Conservation (phyloP, 2,888 invertebrate species). For the Synanthedon andrenaeformis region DNA sequence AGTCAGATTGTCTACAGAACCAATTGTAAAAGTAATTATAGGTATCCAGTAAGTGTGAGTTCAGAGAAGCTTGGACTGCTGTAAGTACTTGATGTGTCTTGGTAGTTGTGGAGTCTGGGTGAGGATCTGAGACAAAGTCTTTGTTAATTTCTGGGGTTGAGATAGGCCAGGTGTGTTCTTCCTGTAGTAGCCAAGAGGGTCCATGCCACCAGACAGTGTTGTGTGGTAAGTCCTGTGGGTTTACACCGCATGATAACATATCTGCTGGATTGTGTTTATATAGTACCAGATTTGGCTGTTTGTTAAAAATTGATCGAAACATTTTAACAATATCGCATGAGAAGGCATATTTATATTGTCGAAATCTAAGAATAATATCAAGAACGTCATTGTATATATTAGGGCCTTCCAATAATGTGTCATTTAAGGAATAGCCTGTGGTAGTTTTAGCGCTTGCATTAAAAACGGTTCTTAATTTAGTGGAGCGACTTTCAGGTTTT, state of each 20-base stretch:
- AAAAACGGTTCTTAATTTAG: not conserved
- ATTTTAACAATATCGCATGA: slow-evolving; percentile 6
- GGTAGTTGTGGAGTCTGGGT: not conserved
- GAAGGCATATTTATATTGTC: slow-evolving; percentile 8
- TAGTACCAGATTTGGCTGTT: slow-evolving; percentile 1
- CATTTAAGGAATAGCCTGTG: slow-evolving; percentile 8
- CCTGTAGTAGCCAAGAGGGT: not conserved
- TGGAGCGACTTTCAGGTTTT: slow-evolving; percentile 4
- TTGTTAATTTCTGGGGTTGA: not conserved
- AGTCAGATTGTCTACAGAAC: not conserved
- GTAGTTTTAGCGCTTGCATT: slow-evolving; percentile 6
- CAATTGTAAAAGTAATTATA: not conserved
- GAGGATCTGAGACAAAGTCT: not conserved
- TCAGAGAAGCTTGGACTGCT: no score
- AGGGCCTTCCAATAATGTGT: slow-evolving; percentile 10
- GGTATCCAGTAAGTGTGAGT: not conserved
- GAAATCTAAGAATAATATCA: slow-evolving; percentile 10
- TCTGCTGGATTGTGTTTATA: slow-evolving; percentile 5
- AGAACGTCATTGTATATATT: slow-evolving; percentile 9
- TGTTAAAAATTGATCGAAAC: slow-evolving; percentile 1
- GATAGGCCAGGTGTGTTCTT: not conserved
- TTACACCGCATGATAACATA: slow-evolving; percentile 2
- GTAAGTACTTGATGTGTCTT: no score
- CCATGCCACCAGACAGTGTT: slow-evolving; percentile 5
- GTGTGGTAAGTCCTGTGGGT: not conserved